Evolutionary conservation across 2,797 vertebrate genomes (phyloP).

Genomic region (Chanos chanos): DNA sequence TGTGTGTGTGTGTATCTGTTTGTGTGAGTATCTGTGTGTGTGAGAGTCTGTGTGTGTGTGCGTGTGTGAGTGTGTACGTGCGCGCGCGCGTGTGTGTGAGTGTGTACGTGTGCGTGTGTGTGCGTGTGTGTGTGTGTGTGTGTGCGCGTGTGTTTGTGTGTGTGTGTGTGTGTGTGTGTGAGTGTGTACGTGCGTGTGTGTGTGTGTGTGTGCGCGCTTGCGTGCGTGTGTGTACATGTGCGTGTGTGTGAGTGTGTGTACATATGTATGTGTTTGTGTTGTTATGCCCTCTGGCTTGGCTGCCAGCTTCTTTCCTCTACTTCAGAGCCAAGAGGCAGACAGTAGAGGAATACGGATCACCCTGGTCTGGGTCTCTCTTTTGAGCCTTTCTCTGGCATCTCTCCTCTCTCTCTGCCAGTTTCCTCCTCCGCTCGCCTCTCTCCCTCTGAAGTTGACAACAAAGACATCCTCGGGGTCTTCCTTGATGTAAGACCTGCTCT

Average conservation of each 20-base stretch:
- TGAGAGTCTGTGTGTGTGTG: conserved; percentile 32
- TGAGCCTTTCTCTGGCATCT: conserved; percentile 99
- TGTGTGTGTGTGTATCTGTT: conserved; percentile 8
- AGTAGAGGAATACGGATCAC: conserved; percentile 99
- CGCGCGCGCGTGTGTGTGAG: conserved; percentile 51
- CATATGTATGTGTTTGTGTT: conserved; percentile 76
- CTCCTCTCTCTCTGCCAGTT: conserved; percentile 99
- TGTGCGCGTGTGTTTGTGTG: background rate
- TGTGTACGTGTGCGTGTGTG: conserved; percentile 71
- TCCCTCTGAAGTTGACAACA: conserved; percentile 99
- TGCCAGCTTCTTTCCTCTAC: conserved; percentile 99
- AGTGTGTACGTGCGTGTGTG: conserved; percentile 2
- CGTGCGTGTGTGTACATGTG: conserved; percentile 30
- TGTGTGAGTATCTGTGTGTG: background rate
- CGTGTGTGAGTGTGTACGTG: conserved; percentile 36
- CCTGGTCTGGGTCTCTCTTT: conserved; percentile 99
- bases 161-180: background rate
- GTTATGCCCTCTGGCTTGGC: conserved; percentile 99
- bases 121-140: conserved; percentile 31
- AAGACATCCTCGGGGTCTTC: conserved; percentile 99
- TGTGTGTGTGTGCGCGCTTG: conserved; percentile 38
- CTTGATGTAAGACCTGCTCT: conserved; percentile 99
- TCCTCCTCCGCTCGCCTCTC: conserved; percentile 99
- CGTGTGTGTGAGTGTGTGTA: conserved; percentile 50
- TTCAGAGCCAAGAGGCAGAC: conserved; percentile 99